Conservation (phyloP, 2,888 invertebrate genomes). For the Orthosia gracilis region DNA sequence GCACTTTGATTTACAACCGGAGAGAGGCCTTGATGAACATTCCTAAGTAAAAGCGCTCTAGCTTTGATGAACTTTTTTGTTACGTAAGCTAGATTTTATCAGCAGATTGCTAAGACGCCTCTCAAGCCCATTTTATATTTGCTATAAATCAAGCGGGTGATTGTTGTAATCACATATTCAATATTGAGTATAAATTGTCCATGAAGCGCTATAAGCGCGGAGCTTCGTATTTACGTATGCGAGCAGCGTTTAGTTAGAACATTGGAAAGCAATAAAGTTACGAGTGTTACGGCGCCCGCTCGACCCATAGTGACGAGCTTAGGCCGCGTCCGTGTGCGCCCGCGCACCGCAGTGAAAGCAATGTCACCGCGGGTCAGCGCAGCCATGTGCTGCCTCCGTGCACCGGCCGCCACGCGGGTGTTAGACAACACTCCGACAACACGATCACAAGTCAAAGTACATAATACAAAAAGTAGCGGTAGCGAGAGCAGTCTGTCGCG, state of each 20-base stretch:
- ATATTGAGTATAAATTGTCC: conserved; percentile 1
- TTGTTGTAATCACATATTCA: background rate
- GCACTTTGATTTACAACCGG: background rate
- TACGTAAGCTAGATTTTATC: conserved; percentile 6
- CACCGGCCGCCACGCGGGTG: conserved; percentile 8
- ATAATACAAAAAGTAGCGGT: background rate
- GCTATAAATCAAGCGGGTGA: background rate
- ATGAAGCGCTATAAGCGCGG: background rate
- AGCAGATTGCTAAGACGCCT: background rate
- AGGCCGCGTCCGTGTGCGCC: conserved; percentile 33
- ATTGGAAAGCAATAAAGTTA: conserved; percentile 63
- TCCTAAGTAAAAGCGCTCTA: conserved; percentile 4
- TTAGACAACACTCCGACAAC: conserved; percentile 3
- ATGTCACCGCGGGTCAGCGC: conserved; percentile 53
- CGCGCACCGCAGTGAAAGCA: conserved; percentile 58
- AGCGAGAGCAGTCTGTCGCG: background rate
- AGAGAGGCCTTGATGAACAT: conserved; percentile 8
- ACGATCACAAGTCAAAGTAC: background rate
- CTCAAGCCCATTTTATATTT: conserved; percentile 1
- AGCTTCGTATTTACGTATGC: conserved; percentile 10
- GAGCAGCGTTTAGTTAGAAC: conserved; percentile 38
- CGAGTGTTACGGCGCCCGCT: conserved; percentile 49
- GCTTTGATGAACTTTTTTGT: conserved; percentile 19
- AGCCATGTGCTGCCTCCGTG: background rate
- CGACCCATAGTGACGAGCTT: conserved; percentile 36